Percentiles rank a stretch among this genome's conserved stretches.
Conservation (phyloP, 2,888 invertebrate species). For the Lasioglossum leucozonium region DNA sequence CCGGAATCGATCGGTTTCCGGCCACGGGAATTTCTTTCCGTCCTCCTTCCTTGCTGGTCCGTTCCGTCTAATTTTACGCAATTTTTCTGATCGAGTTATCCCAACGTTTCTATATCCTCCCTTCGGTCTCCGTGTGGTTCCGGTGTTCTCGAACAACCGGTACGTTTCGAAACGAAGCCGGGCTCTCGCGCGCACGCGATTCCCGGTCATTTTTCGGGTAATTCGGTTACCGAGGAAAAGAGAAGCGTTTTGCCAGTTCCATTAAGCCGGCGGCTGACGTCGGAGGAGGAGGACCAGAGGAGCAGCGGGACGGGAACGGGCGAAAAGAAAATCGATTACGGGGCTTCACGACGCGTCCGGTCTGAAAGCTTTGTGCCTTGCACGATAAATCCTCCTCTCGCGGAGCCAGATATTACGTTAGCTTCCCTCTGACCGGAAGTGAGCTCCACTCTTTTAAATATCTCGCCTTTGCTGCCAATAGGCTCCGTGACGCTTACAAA, state of each 20-base stretch:
- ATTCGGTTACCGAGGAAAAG: conserved; percentile 79
- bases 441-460: conserved; percentile 47
- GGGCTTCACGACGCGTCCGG: conserved; percentile 56
- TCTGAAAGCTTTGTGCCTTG: conserved; percentile 68
- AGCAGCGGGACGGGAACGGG: neutral
- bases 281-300: conserved; percentile 39
- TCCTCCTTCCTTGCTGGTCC: neutral
- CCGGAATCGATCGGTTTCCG: conserved; percentile 62
- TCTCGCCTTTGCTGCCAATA: neutral
- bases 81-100: conserved; percentile 15
- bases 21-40: conserved; percentile 30
- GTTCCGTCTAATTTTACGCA: conserved; percentile 2
- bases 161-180: neutral
- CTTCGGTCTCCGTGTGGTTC: neutral
- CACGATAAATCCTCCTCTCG: conserved; percentile 66
- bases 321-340: conserved; percentile 77
- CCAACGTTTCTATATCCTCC: neutral
- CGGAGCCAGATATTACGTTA: conserved; percentile 65
- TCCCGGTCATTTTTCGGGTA: conserved; percentile 67
- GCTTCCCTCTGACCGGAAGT: conserved; percentile 46
- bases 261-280: conserved; percentile 69
- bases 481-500: neutral
- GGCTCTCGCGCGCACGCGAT: conserved; percentile 19
- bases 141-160: conserved; percentile 6
- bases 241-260: conserved; percentile 78